Conservation (phyloP, 2,888 invertebrate genomes). For the Ptilodon capucinus region DNA sequence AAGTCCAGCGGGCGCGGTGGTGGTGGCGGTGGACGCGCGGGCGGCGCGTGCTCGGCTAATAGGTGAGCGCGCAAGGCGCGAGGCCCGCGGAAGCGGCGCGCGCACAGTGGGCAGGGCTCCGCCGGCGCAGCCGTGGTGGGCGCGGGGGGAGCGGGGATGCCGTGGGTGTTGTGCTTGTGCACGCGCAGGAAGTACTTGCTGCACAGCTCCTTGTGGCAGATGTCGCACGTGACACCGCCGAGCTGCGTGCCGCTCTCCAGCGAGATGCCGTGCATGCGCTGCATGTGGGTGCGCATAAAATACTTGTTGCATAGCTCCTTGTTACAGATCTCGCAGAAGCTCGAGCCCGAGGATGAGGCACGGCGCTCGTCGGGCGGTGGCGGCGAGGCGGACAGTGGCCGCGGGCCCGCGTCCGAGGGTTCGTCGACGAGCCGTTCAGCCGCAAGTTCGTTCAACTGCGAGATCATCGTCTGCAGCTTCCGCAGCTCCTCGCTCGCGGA, state of each 20-base stretch:
- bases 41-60: conserved; percentile 91
- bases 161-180: conserved; percentile 99
- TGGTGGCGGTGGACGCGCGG: conserved; percentile 67
- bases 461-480: conserved; percentile 95
- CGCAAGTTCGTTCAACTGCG: conserved; percentile 92
- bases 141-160: conserved; percentile 93
- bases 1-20: conserved; percentile 83
- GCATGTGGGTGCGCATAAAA: conserved; percentile 99
- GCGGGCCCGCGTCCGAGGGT: conserved; percentile 50
- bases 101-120: conserved; percentile 90
- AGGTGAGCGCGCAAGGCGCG: conserved; percentile 95
- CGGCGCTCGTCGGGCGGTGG: conserved; percentile 76
- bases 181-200: conserved; percentile 98
- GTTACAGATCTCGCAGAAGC: conserved; percentile 98
- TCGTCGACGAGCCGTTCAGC: conserved; percentile 75
- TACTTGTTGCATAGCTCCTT: conserved; percentile 99
- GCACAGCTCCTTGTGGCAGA: conserved; percentile 98
- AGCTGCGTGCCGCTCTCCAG: conserved; percentile 96
- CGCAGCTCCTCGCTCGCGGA: conserved; percentile 92
- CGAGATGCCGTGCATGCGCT: conserved; percentile 98
- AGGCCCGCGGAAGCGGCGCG: conserved; percentile 92
- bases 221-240: conserved; percentile 97
- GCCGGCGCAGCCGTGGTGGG: conserved; percentile 75
- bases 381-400: conserved; percentile 65
- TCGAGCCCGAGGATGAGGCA: conserved; percentile 86